A percentile compares a stretch with the other conserved stretches of the same genome.
Conservation (phyloP, 1,140 invertebrate species). For the Dinoponera quadriceps region DNA sequence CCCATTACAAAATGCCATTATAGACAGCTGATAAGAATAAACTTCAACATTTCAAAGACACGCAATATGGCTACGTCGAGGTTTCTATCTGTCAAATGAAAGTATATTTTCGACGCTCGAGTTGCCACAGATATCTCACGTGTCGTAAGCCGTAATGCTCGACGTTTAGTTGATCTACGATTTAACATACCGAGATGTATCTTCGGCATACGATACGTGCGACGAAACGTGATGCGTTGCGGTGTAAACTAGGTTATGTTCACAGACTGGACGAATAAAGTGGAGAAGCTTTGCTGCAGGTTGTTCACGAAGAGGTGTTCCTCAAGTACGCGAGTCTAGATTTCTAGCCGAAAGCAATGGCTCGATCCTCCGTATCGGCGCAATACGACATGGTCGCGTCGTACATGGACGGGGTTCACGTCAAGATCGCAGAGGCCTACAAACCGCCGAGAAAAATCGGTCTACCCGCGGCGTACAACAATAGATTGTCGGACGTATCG, state of each 20-base stretch:
- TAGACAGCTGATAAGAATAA: not conserved
- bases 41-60: too few relatives aligned
- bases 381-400: conserved; percentile 83
- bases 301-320: not conserved
- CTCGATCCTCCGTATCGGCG: conserved; percentile 73
- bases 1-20: too few relatives aligned
- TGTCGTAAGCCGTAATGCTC: not conserved
- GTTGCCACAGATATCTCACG: not conserved
- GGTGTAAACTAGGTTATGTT: conserved; percentile 20
- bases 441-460: conserved; percentile 91
- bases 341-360: conserved; percentile 70
- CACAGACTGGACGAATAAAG: conserved; percentile 3
- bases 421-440: conserved; percentile 94
- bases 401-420: conserved; percentile 93
- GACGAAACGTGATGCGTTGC: conserved; percentile 6
- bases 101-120: not conserved
- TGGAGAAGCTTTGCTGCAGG: not conserved
- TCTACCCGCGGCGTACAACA: conserved; percentile 89
- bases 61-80: not conserved
- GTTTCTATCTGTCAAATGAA: conserved; percentile 21
- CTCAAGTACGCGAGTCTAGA: not conserved
- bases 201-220: not conserved
- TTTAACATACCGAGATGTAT: conserved; percentile 15
- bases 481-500: conserved; percentile 85
- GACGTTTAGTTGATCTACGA: not conserved